Evolutionary conservation across 1,140 invertebrate genomes (phyloP), one percentile per base, ranked within the genome.

Genomic region (Scaptomyza graminum): DNA sequence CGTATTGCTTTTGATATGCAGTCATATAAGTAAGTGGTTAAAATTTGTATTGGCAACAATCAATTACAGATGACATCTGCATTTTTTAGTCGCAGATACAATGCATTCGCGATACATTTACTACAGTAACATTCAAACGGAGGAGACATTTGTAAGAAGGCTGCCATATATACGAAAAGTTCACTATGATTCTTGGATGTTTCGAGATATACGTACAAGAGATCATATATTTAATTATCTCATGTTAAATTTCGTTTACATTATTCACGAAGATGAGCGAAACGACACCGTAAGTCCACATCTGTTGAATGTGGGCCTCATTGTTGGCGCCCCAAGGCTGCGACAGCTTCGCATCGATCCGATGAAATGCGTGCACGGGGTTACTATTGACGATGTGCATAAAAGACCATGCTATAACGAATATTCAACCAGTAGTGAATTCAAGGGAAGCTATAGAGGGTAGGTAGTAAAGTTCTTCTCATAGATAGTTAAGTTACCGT

Each of bases 261-360:
- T 37, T 18, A 1, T 55, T 5, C 15, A 55, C 13, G 12, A 18
- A 0, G 6, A 44, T 28, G 12, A 9, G 2, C 8, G 12, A 12
- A 3, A 18, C 8, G 15, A 13, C 3, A 13, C 7, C 2, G 4
- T 9, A 2, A 34, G 28, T 54, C n/a, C 61, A 2, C 4, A n/a
- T 15, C 5, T 49, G 0, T 41, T 22, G 9, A 39, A 37, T 9
- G 2, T 9, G 11, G 46, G 34, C 3, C 13, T 65, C 9, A 25
- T 71, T 0, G 22, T 71, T 11, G 68, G 68, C 7, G 5, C 34
- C 2, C 52, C 54, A 2, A 56, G 68, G 41, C 43, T 71, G 0
- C 68, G 68, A 16, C 61, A 65, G 13, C 5, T 71, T 6, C 44
- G 68, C n/a, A 62, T 71, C 3, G 25, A 9, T 0, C n/a, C 51